Evolutionary conservation across 92 coral and sea anemone species (phyloP), one percentile per base, ranked within the genome.

Genomic region (Diadumene lineata): DNA sequence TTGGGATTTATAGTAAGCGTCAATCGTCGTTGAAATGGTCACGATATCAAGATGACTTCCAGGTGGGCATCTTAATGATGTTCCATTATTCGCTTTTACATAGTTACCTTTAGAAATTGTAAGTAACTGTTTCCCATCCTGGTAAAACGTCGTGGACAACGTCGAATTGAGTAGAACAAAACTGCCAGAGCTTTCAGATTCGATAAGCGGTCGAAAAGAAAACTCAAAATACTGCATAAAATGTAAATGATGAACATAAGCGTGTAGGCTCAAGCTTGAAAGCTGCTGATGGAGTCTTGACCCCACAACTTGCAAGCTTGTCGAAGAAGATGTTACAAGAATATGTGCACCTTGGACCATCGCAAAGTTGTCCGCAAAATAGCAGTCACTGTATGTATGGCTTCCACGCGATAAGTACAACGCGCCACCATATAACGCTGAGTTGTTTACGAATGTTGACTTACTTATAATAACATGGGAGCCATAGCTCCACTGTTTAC

Each of bases 301-400:
- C 55, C 75, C 55, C 11, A 28, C 19, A 27, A 87, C 66, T 26
- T 21, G 31, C 18, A 87, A 3, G n/a, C 67, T 56, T 0, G 82
- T 82, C 7, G 69, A 58, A 0, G 68, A 72, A 13, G 72, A 84
- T 0, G 34, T 2, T 13, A 70, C 64, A 7, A 22, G 55, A 64
- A 87, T 63, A 19, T 87, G 88, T 2, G 88, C 92, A 1, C 85
- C 88, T 34, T 72, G 68, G 2, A 60, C 10, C 22, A 51, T 79
- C 15, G 88, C 92, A 72, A 81, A 91, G 70, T 94, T 94, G 53
- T 94, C 70, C 11, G 55, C 43, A n/a, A 94, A 85, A 10, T 25
- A 17, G 64, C 92, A 94, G 15, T 66, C 63, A 11, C 66, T 70
- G 10, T 88, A 43, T 6, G 73, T 81, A 21, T 73, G 53, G 24